These are phyloP conservation scores for Cebus imitator DNA, from an alignment of 2,113 vertebrate species.

Conservation along the genomic window DNA sequence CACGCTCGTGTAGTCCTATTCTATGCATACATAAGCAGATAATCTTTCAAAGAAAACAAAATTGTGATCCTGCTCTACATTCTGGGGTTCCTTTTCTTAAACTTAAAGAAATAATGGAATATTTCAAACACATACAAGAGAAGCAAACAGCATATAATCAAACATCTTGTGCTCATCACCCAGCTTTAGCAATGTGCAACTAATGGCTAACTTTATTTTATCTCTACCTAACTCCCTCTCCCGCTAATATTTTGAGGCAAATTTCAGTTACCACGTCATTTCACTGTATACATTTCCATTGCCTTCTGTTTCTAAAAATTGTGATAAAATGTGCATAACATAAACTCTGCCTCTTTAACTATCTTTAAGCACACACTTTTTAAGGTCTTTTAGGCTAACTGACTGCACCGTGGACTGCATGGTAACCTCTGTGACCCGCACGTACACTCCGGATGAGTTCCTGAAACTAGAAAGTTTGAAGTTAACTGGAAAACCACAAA, in stretches of 20 bases:
- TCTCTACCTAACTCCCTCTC: background rate
- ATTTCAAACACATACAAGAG: background rate
- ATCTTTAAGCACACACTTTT: background rate
- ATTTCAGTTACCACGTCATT: background rate
- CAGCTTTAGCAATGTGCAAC: background rate
- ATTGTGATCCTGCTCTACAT: background rate
- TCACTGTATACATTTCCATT: background rate
- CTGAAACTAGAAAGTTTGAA: too few relatives aligned
- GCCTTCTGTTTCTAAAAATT: background rate
- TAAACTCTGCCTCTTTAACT: background rate
- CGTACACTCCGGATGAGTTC: too few relatives aligned
- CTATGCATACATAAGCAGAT: background rate
- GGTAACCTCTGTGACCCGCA: too few relatives aligned
- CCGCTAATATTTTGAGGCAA: background rate
- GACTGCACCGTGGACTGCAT: too few relatives aligned
- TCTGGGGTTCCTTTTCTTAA: background rate
- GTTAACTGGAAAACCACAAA: too few relatives aligned
- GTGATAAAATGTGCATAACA: background rate
- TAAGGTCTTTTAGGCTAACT: too few relatives aligned
- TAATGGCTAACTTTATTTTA: background rate
- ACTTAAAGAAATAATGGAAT: background rate
- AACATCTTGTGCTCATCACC: accelerated
- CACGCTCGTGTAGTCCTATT: too few relatives aligned
- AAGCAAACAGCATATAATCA: background rate
- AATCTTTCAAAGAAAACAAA: conserved; percentile 11